These are phyloP conservation scores for Cygnus atratus DNA, from an alignment of 2,113 vertebrate genomes.

Conservation along the genomic window DNA sequence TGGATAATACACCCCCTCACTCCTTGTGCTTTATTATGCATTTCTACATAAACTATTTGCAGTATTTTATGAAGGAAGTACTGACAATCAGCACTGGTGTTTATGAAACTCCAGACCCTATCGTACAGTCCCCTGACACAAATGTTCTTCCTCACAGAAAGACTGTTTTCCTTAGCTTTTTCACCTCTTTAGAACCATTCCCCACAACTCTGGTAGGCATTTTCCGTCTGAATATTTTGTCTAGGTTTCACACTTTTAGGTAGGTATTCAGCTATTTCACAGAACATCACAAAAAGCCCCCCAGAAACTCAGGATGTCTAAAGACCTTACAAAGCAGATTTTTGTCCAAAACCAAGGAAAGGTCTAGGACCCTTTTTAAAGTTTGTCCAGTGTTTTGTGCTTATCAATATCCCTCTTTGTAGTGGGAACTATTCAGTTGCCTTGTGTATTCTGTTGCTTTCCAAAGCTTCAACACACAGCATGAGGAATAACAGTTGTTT, in stretches of 20 bases:
- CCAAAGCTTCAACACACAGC: neutral
- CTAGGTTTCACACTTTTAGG: neutral
- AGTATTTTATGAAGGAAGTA: conserved; percentile 62
- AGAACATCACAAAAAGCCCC: neutral
- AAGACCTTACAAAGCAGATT: neutral
- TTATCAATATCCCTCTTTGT: neutral
- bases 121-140: conserved; percentile 39
- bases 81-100: conserved; percentile 44
- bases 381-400: neutral
- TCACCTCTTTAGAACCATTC: neutral
- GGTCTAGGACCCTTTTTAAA: neutral
- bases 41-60: conserved; percentile 50
- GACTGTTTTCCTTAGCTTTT: conserved; percentile 54
- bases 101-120: conserved; percentile 66
- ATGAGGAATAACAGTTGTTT: neutral
- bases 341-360: neutral
- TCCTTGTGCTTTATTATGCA: conserved; percentile 25
- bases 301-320: neutral
- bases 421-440: neutral
- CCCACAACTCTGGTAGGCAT: neutral
- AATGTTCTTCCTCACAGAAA: conserved; percentile 57
- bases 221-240: conserved; percentile 26
- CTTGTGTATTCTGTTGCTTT: neutral
- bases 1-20: conserved; percentile 2
- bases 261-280: conserved; percentile 2